phyloP scores from a whole-genome alignment of 2,113 vertebrate genomes.

The Scatophagus argus region DNA sequence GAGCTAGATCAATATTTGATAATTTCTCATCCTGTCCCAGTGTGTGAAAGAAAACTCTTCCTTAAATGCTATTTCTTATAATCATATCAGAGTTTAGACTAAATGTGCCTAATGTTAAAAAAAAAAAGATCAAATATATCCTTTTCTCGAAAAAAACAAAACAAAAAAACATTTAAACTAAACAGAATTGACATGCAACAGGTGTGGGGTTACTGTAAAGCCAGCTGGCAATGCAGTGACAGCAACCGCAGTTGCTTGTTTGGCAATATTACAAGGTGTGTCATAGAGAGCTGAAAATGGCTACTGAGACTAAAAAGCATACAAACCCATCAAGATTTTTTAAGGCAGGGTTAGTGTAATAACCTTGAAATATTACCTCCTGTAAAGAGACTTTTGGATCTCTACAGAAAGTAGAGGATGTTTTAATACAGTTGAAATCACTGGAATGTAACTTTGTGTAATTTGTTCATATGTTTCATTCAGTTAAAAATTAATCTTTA shows the following conservation, averaged over 20 bases:
- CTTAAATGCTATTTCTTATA: not conserved
- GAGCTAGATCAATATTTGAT: not conserved
- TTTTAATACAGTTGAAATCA: not conserved
- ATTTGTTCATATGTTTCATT: too few species aligned
- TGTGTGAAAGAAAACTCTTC: not conserved
- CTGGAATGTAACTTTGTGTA: not conserved
- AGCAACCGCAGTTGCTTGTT: not conserved
- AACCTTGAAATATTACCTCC: not conserved
- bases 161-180: not conserved
- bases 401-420: too few species aligned
- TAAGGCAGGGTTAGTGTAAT: not conserved
- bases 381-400: not conserved
- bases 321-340: not conserved
- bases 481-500: not conserved
- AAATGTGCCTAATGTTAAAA: too few species aligned
- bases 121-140: not conserved
- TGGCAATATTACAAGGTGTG: not conserved
- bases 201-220: not conserved
- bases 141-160: not conserved
- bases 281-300: not conserved
- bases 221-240: not conserved
- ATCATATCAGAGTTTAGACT: not conserved
- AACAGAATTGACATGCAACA: constrained; percentile 2
- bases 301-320: too few species aligned
- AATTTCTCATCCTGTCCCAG: not conserved